These are phyloP conservation scores for Esox masquinongy DNA, from an alignment of 2,797 vertebrate genomes.

Conservation along the genomic window DNA sequence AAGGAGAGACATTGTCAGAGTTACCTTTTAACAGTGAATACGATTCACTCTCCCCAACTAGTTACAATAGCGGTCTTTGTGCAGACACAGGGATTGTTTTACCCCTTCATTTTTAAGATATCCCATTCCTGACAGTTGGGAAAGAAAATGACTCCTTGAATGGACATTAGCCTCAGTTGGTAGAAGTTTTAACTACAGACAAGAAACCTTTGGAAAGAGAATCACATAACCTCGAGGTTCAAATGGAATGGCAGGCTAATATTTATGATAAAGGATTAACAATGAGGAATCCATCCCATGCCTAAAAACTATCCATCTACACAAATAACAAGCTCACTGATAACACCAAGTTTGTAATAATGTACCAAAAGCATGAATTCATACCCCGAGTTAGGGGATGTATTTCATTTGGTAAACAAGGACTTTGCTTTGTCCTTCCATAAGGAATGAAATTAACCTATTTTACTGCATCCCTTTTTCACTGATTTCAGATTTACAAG, in stretches of 20 bases:
- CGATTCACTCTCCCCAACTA: constrained; percentile 43
- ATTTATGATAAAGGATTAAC: constrained; percentile 34
- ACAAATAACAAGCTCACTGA: background rate
- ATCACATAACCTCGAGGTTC: constrained; percentile 42
- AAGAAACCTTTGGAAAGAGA: constrained; percentile 58
- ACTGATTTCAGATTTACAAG: background rate
- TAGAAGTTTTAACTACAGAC: constrained; percentile 46
- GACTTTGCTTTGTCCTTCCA: constrained; percentile 37
- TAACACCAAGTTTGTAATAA: constrained; percentile 29
- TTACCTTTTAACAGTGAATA: constrained; percentile 52
- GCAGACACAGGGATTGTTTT: constrained; percentile 34
- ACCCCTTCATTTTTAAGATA: constrained; percentile 52
- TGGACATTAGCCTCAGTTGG: constrained; percentile 31
- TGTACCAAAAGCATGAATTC: constrained; percentile 12
- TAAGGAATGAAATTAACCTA: background rate
- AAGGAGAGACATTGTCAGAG: constrained; percentile 14
- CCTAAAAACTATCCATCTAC: constrained; percentile 19
- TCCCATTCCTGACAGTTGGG: constrained; percentile 54
- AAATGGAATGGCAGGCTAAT: constrained; percentile 9
- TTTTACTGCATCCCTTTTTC: background rate
- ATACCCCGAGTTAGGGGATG: background rate
- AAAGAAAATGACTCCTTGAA: constrained; percentile 52
- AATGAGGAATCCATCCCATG: constrained; percentile 42
- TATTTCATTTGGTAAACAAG: constrained; percentile 9
- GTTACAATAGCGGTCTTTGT: constrained; percentile 73